Evolutionary conservation across 2,797 vertebrate genomes (phyloP).

Genomic region (Liparis tanakae): DNA sequence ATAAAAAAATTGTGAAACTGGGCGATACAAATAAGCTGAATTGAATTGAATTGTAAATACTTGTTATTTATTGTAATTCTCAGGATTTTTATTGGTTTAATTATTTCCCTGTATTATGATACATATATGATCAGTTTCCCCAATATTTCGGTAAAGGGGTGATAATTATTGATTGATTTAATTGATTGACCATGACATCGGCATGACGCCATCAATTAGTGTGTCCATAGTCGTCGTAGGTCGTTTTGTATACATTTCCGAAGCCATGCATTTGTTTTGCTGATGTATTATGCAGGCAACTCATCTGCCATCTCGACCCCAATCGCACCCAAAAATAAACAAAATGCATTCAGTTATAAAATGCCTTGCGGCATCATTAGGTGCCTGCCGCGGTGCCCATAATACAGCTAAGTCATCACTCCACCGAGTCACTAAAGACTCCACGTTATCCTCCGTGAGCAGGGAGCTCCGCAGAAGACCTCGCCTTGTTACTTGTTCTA

Average conservation of each 20-base stretch:
- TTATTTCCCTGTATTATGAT: neutral
- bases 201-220: neutral
- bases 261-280: neutral
- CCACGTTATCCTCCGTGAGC: slow-evolving; percentile 29
- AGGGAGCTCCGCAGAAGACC: slow-evolving; percentile 30
- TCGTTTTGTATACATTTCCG: neutral
- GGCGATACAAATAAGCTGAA: no score
- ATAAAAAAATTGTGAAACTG: no score
- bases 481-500: slow-evolving; percentile 50
- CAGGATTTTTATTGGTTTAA: neutral
- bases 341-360: neutral
- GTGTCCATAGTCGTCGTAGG: neutral
- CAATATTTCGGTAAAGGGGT: neutral
- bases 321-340: neutral
- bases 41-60: neutral
- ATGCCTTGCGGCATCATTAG: slow-evolving; percentile 11
- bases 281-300: neutral
- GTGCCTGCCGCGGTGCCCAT: slow-evolving; percentile 11
- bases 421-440: slow-evolving; percentile 50
- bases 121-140: neutral
- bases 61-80: neutral
- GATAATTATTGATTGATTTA: neutral
- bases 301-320: neutral
- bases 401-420: slow-evolving; percentile 59
- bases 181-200: neutral